These are phyloP conservation scores for Pollenia griseotomentosa DNA, from an alignment of 2,888 invertebrate species.

Conservation along the genomic window DNA sequence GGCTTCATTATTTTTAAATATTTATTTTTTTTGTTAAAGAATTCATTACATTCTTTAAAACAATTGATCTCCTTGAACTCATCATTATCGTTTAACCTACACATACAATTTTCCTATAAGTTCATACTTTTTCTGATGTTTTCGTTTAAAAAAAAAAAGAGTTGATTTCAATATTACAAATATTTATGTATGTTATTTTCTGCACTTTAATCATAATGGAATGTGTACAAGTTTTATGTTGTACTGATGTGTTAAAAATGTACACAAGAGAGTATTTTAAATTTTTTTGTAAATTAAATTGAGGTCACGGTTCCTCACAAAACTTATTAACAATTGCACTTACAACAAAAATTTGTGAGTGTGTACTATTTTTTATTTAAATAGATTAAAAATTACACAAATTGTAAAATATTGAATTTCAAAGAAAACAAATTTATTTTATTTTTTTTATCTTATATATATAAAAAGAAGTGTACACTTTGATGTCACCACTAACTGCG, in stretches of 20 bases:
- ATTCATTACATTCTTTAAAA: conserved; percentile 1
- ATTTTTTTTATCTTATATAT: no score
- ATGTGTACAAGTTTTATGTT: conserved; percentile 31
- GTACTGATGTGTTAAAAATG: conserved; percentile 37
- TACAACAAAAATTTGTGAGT: conserved; percentile 25
- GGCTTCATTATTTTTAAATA: no score
- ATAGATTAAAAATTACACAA: no score
- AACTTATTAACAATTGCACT: conserved; percentile 55
- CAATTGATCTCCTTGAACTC: neutral
- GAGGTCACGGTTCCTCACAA: conserved; percentile 42
- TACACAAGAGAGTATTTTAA: conserved; percentile 45
- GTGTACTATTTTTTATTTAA: no score
- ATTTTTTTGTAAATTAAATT: conserved; percentile 54
- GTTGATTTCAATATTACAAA: neutral
- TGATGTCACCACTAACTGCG: no score
- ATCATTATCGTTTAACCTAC: neutral
- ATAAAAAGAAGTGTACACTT: no score
- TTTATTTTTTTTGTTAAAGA: no score
- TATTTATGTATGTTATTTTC: neutral
- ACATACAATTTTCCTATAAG: neutral
- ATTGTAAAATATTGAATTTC: no score
- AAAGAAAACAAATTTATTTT: no score
- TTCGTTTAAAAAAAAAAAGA: no score
- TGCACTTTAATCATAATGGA: conserved; percentile 16
- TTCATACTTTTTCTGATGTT: no score